phyloP scores from a whole-genome alignment of 1,140 invertebrate genomes.

The Zaprionus inermis region DNA sequence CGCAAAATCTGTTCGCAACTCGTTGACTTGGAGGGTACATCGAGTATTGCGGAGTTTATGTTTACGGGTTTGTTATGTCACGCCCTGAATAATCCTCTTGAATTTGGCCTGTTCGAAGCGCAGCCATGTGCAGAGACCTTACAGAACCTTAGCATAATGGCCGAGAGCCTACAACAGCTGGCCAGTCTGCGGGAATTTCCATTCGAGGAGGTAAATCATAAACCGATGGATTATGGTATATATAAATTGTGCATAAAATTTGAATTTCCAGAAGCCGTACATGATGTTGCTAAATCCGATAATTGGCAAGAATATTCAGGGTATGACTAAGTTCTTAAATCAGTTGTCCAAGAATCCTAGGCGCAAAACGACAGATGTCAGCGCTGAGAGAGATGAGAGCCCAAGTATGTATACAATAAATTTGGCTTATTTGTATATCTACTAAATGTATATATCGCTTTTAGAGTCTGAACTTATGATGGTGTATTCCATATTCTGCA shows the following conservation, averaged over 20 bases:
- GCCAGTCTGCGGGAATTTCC: neutral
- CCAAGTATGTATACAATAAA: too few species aligned
- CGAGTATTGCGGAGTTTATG: neutral
- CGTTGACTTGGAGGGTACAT: neutral
- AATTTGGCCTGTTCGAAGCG: neutral
- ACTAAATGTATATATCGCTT: too few species aligned
- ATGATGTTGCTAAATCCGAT: neutral
- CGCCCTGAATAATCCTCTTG: neutral
- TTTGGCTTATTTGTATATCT: too few species aligned
- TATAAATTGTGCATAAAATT: neutral
- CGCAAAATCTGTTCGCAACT: neutral
- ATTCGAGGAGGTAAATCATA: neutral
- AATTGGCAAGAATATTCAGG: neutral
- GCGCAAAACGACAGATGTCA: too few species aligned
- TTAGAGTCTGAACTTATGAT: too few species aligned
- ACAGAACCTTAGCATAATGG: neutral
- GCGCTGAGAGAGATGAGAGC: too few species aligned
- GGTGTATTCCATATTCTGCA: too few species aligned
- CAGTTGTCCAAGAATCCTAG: too few species aligned
- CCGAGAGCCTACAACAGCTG: neutral
- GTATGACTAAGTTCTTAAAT: neutral
- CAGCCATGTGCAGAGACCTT: neutral
- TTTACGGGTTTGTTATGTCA: neutral
- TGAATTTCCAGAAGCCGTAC: neutral
- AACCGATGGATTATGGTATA: neutral